A percentile compares a stretch with the other conserved stretches of the same genome.
These are phyloP conservation scores for Lophotriccus pileatus DNA, from an alignment of 2,797 vertebrate genomes.

Conservation along the genomic window DNA sequence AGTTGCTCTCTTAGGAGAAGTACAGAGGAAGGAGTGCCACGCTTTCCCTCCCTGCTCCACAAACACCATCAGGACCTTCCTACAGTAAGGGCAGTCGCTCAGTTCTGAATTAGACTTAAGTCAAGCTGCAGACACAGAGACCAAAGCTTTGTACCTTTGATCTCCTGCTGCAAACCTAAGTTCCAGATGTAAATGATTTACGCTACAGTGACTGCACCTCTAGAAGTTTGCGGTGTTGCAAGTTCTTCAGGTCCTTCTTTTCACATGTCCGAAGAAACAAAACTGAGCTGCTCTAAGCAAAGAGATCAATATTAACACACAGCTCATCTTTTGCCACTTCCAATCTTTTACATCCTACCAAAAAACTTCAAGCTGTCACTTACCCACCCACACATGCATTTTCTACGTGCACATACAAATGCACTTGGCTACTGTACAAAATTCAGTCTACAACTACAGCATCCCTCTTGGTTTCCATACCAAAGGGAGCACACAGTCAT, in stretches of 20 bases:
- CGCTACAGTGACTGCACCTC: not conserved
- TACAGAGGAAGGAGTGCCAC: not conserved
- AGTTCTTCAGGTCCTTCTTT: not conserved
- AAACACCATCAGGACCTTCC: not conserved
- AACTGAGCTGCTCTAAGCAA: not conserved
- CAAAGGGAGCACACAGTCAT: not conserved
- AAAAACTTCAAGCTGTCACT: not conserved
- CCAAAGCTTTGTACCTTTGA: not conserved
- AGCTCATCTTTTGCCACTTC: not conserved
- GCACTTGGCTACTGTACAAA: not conserved
- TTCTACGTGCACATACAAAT: fast-evolving
- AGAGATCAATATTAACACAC: not conserved
- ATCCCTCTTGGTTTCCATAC: not conserved
- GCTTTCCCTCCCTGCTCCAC: fast-evolving
- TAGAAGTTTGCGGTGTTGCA: not conserved
- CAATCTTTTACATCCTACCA: not conserved
- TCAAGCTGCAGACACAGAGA: not conserved
- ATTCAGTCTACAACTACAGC: not conserved
- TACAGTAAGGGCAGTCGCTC: not conserved
- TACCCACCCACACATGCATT: fast-evolving
- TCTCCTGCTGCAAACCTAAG: not conserved
- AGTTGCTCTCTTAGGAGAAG: not conserved
- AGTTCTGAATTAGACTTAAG: not conserved
- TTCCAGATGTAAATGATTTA: not conserved
- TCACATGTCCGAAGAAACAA: not conserved